A percentile compares a stretch with the other conserved stretches of the same genome.
phyloP scores from a whole-genome alignment of 2,113 vertebrate species.

The Xenus cinereus region DNA sequence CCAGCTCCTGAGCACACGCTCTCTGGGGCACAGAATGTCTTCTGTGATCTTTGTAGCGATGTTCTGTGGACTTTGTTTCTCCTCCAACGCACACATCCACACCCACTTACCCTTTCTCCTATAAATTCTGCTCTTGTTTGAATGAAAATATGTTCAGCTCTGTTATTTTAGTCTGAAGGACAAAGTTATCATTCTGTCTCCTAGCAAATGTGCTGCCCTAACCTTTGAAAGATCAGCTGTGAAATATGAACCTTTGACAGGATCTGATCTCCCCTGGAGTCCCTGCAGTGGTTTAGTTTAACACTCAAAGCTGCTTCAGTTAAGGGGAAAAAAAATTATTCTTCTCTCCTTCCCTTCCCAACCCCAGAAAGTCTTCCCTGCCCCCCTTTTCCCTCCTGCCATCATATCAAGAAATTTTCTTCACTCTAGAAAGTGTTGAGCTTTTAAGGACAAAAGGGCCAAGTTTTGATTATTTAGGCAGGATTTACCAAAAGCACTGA shows the following conservation, averaged over 20 bases:
- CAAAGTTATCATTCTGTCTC: background rate
- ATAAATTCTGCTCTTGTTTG: background rate
- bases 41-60: background rate
- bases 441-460: background rate
- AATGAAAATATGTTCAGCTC: background rate
- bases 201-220: slow-evolving; percentile 13
- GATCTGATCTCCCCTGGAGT: background rate
- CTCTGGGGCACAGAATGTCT: background rate
- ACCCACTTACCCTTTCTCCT: background rate
- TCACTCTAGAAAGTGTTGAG: background rate
- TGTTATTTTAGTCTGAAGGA: slow-evolving; percentile 38
- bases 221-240: slow-evolving; percentile 26
- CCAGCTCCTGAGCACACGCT: background rate
- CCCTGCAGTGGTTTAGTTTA: background rate
- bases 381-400: background rate
- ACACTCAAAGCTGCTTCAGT: background rate
- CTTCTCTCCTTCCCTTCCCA: background rate
- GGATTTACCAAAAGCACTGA: background rate
- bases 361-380: background rate
- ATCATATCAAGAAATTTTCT: background rate
- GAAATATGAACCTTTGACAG: slow-evolving; percentile 35
- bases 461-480: background rate
- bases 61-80: background rate
- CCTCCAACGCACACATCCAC: background rate
- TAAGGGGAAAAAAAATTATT: background rate